phyloP scores from a whole-genome alignment of 2,113 vertebrate species.

The Turdus rufiventris region DNA sequence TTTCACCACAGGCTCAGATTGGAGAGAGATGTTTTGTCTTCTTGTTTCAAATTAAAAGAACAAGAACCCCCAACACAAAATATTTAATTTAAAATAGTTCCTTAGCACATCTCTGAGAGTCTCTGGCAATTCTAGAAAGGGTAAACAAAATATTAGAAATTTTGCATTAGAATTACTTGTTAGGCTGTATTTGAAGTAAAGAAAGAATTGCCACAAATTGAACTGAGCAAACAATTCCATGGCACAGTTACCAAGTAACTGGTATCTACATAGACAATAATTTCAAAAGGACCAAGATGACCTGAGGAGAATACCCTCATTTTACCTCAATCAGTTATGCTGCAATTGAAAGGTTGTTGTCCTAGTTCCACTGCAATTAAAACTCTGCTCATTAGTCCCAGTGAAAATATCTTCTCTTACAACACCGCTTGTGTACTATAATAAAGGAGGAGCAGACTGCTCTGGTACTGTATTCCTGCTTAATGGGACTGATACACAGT shows the following conservation, averaged over 20 bases:
- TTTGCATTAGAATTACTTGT: not conserved
- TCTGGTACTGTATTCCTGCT: not conserved
- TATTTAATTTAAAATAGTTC: not conserved
- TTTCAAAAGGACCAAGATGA: not conserved
- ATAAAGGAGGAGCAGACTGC: not conserved
- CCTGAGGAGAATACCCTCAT: conserved; percentile 24
- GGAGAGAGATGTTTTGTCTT: not conserved
- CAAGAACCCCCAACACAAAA: not conserved
- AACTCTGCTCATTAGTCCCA: conserved; percentile 19
- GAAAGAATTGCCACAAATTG: not conserved
- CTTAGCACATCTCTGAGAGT: not conserved
- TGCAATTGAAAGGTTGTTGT: conserved; percentile 6
- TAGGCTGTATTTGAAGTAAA: not conserved
- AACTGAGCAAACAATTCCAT: not conserved
- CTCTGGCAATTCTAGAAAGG: not conserved
- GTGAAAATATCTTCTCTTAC: not conserved
- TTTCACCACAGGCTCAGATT: not conserved
- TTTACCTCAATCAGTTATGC: conserved; percentile 27
- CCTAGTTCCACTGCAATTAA: conserved; percentile 40
- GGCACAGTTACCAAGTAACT: not conserved
- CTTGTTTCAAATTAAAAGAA: not conserved
- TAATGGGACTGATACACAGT: not conserved
- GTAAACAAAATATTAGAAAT: not conserved
- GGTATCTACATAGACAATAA: not conserved
- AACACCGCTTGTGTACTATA: not conserved